Percentiles rank a stretch among this genome's conserved stretches.
Evolutionary conservation across 2,113 vertebrate species (phyloP).

Genomic region (Petaurus breviceps): DNA sequence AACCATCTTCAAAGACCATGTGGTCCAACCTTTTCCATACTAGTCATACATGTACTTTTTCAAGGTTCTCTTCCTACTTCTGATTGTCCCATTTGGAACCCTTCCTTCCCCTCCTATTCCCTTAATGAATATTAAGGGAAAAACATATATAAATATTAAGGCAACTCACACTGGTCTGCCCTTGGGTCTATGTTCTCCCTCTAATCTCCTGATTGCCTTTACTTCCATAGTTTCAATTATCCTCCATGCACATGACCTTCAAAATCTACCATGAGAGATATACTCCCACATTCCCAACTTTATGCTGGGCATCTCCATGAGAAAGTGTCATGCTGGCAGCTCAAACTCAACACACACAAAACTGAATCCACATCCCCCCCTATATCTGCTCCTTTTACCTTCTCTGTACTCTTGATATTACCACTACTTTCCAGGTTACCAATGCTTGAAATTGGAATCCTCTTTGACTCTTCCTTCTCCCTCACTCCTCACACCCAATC

Average conservation of each 20-base stretch:
- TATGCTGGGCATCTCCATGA: neutral
- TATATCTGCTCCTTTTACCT: neutral
- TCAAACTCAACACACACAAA: neutral
- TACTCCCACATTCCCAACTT: neutral
- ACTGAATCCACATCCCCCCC: neutral
- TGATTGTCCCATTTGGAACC: neutral
- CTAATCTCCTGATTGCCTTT: neutral
- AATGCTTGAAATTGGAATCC: no score
- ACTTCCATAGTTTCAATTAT: neutral
- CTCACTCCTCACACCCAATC: neutral
- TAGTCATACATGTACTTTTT: neutral
- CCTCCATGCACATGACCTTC: neutral
- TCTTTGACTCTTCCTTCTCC: neutral
- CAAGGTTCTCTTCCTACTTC: neutral
- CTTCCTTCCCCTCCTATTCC: neutral
- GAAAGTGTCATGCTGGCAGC: neutral
- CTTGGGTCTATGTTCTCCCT: neutral
- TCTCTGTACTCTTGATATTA: neutral
- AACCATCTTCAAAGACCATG: neutral
- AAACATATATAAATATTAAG: no score
- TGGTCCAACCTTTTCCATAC: neutral
- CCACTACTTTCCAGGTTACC: neutral
- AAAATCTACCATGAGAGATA: neutral
- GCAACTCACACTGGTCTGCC: neutral
- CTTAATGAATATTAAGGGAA: neutral